Evolutionary conservation across 2,113 vertebrate species (phyloP), one percentile per base, ranked within the genome.

Genomic region (Emydocephalus ijimae): DNA sequence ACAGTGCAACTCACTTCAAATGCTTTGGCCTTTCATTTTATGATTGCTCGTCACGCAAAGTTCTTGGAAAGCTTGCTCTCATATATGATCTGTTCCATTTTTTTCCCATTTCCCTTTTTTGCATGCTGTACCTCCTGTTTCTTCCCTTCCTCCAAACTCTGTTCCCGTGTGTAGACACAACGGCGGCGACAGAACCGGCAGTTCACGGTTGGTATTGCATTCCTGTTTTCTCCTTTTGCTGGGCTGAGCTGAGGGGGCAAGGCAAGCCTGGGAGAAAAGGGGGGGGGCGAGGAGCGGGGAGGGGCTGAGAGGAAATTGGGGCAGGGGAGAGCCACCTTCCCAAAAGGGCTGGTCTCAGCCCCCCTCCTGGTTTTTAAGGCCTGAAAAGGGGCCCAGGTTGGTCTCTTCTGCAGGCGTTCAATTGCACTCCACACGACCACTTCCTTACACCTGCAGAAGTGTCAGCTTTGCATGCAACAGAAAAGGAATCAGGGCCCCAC

Each of bases 11-110:
- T 98, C 98, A 98, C 98, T 98, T 98, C 97, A 98, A 93, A 98
- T 98, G 98, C 98, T 98, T 98, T 97, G 97, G 97, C 97, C 97
- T 98, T 97, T 98, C 97, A 98, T 98, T 98, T 97, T 96, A 98
- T 97, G 97, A 98, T 97, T 98, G 98, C 98, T 98, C 98, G 97
- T 98, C 98, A 98, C 97, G 98, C 97, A 92, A 97, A 98, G 97
- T 98, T 98, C 98, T 98, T 97, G 97, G 97, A 97, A 98, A 98
- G 98, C 98, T 98, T 98, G 98, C 98, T 98, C 98, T 98, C 97
- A 98, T 98, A 97, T 98, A 98, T 98, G 98, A 98, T 98, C 98
- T 98, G 98, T 98, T 98, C 98, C 98, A 98, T 98, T 98, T 98
- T 98, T 98, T 98, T 98, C 97, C 98, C 97, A 98, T 98, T 97